These are phyloP conservation scores for Caenorhabditis doughertyi DNA, from an alignment of 2,888 invertebrate genomes.

Conservation along the genomic window DNA sequence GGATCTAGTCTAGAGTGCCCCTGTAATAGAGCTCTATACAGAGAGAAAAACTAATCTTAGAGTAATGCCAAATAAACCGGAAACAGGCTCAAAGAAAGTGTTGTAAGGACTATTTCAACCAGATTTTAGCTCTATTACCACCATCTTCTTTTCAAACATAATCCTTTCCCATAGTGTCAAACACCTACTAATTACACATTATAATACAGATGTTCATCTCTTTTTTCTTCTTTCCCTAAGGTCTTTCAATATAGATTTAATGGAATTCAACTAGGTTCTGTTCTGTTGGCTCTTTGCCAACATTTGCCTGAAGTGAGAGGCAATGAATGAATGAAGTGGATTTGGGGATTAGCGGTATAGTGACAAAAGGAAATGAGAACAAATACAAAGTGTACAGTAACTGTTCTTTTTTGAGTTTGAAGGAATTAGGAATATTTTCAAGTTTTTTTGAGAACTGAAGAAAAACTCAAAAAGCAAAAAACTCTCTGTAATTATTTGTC, in stretches of 20 bases:
- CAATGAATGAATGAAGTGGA: conserved; percentile 32
- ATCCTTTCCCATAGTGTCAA: not conserved
- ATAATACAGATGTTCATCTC: conserved; percentile 21
- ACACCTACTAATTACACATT: not conserved
- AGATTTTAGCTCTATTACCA: not conserved
- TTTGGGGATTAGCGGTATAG: conserved; percentile 51
- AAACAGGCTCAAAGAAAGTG: no score
- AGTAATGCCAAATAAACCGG: no score
- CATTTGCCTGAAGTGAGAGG: conserved; percentile 5
- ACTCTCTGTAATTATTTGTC: not conserved
- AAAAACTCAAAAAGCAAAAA: not conserved
- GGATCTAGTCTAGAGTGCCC: no score
- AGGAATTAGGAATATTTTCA: no score
- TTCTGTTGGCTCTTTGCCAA: conserved; percentile 43
- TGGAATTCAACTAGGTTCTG: not conserved
- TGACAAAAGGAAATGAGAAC: conserved; percentile 36
- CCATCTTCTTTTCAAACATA: not conserved
- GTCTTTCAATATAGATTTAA: conserved; percentile 16
- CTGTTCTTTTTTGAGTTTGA: no score
- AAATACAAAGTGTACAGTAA: not conserved
- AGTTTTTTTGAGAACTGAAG: not conserved
- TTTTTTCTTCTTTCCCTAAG: not conserved
- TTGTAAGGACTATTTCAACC: no score
- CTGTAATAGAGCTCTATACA: no score
- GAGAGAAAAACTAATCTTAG: no score